Evolutionary conservation across 2,888 invertebrate species (phyloP), one percentile per base, ranked within the genome.

Genomic region (Campoletis raptor): DNA sequence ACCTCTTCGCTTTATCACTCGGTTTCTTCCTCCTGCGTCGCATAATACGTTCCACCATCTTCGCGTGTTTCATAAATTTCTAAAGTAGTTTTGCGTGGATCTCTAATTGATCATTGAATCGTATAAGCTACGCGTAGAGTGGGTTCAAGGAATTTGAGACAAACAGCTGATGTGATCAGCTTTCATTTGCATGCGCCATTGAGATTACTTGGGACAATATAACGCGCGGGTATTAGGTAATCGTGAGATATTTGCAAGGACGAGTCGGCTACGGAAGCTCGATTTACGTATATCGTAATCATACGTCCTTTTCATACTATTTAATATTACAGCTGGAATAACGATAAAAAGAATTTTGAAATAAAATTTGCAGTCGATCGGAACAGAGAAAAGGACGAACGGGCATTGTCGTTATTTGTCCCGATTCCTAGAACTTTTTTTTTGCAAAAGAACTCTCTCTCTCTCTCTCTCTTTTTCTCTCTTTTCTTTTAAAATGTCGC

Each of bases 401-500:
- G 42, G 42, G 42, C 42, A 2, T 10, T 10, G 8, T 10, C 10
- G 42, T 42, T 42, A 42, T 42, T 40, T 37, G 61, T 40, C 30
- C 52, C 74, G 70, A 48, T 40, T 80, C 40, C 45, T 21, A 2
- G n/a, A 42, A 72, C 66, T 37, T 76, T 77, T 61, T 48, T 3
- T 67, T 67, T 48, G 66, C 52, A 24, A 37, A 42, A 79, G 54
- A 54, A n/a, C n/a, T n/a, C n/a, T n/a, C n/a, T n/a, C n/a, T n/a
- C n/a, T n/a, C n/a, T n/a, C n/a, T n/a, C n/a, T n/a, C n/a, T n/a
- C n/a, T n/a, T n/a, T n/a, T n/a, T n/a, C n/a, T 54, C 8, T 9
- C 69, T 79, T 54, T 37, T n/a, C 64, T 21, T 54, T 57, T 79
- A 73, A 74, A 79, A 73, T 79, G 67, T 61, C n/a, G 61, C 21